Evolutionary conservation across 2,888 invertebrate genomes (phyloP), one percentile per base, ranked within the genome.

Genomic region (Protophormia terraenovae): DNA sequence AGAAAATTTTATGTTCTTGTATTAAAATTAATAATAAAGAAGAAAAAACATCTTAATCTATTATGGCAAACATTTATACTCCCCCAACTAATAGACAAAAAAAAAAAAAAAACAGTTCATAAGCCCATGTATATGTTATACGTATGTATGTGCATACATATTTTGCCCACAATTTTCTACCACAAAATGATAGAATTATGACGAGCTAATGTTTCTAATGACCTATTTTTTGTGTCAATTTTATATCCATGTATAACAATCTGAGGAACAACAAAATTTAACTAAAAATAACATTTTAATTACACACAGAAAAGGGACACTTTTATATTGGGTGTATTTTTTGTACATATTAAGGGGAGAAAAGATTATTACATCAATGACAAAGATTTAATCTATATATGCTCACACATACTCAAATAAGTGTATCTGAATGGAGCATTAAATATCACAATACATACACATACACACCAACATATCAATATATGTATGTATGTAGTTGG

Each of bases 201-300:
- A 89, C 87, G 89, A 88, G 88, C 88, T 89, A 90, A 89, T 89
- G 89, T 86, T 89, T 87, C 87, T 89, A 89, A 89, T 89, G 90
- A 89, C 90, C 90, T 89, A 89, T 88, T 90, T 89, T 89, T 87
- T 87, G 87, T 89, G 88, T 89, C 88, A 88, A 87, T 86, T 88
- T 87, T 87, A 73, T 58, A 80, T 72, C 50, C 62, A 73, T 85
- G 73, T 85, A 78, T 55, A 58, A 82, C 69, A 71, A 69, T 73
- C 72, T 75, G 29, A 64, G 78, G 32, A 84, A 73, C 77, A 72
- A 73, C 62, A 66, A 86, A 71, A 86, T 77, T 53, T 35, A 19
- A 78, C 89, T 89, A 89, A 89, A 90, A 89, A 90, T 90, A 90
- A 88, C 88, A 83, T 88, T 89, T 89, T 88, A 88, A 90, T 90